Evolutionary conservation across 2,113 vertebrate species (phyloP), one percentile per base, ranked within the genome.

Genomic region (Brienomyrus longianalis): DNA sequence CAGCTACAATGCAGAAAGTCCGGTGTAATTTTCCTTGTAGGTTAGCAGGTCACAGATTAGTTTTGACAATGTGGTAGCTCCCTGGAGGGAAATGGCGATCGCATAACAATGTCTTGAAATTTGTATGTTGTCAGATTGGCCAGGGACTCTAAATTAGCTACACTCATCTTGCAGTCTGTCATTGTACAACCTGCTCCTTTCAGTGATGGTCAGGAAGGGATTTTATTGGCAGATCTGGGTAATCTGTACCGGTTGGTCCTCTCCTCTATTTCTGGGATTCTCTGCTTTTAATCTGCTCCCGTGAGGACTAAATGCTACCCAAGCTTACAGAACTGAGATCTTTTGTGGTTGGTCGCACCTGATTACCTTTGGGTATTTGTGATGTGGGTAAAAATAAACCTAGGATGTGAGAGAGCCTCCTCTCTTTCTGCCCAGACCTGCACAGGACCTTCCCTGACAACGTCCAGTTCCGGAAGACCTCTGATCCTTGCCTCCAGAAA

Each of bases 401-500:
- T 48, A 23, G 43, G 80, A 21, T 54, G 48, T 21, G 51, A 54
- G 6, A n/a, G 21, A 19, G 19, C 21, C n/a, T 88, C 9, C 1
- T 23, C 43, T 0, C 66, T n/a, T 89, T 48, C 66, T 56, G 91
- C 47, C 1, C 92, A 99, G 98, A 99, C 91, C 95, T 99, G 94
- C 97, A 98, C 91, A 96, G 98, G 94, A 99, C 98, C 31, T 99
- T 99, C 94, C 98, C 98, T 13, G 97, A 99, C 95, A 99, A 99
- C 1, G 92, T 99, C 89, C 95, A 95, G 59, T 99, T 99, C 94
- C 95, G 93, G 86, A 96, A 92, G 92, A 95, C 91, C 0, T 95
- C 97, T 0, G 96, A 98, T 2, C 96, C 97, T 0, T 97, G 97
- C 91, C 94, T 99, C 90, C 97, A 98, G 92, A 94, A 93, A 0